Percentiles rank a stretch among this genome's conserved stretches.
Conservation (phyloP, 1,140 invertebrate species). For the Pachyrhynchus sulphureomaculatus region DNA sequence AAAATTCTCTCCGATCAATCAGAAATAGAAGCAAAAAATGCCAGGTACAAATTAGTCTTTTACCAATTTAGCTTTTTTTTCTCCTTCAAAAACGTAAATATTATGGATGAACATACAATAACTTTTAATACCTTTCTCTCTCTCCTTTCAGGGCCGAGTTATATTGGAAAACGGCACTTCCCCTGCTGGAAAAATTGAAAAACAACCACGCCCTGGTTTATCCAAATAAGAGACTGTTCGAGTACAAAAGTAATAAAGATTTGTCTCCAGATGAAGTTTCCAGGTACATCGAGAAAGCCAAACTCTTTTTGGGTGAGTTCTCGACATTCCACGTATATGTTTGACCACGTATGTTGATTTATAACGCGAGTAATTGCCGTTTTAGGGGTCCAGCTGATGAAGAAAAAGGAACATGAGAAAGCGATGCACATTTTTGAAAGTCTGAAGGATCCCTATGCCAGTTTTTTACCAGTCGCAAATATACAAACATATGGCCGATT, state of each 20-base stretch:
- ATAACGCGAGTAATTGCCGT: not conserved
- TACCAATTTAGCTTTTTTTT: not conserved
- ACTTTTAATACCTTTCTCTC: no score
- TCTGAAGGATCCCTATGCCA: constrained; percentile 70
- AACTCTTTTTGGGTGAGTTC: constrained; percentile 62
- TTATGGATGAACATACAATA: no score
- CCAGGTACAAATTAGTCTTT: constrained; percentile 20
- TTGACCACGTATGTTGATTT: no score
- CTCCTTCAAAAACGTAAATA: not conserved
- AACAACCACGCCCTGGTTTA: constrained; percentile 62
- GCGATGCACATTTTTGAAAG: constrained; percentile 68
- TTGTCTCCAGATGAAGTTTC: constrained; percentile 60
- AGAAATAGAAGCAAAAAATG: constrained; percentile 63
- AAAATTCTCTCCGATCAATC: constrained; percentile 52
- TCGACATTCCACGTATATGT: no score
- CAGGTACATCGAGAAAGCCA: constrained; percentile 69
- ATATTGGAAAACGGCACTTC: constrained; percentile 77
- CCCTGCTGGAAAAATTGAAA: constrained; percentile 68
- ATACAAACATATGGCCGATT: constrained; percentile 67
- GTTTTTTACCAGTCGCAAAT: constrained; percentile 71
- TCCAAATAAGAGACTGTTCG: constrained; percentile 64
- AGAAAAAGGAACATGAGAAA: constrained; percentile 67
- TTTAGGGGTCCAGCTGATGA: constrained; percentile 52
- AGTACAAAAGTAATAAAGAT: constrained; percentile 63
- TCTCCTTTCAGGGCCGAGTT: constrained; percentile 60